Conservation (phyloP, 2,888 invertebrate species). For the Conomelus anceps region DNA sequence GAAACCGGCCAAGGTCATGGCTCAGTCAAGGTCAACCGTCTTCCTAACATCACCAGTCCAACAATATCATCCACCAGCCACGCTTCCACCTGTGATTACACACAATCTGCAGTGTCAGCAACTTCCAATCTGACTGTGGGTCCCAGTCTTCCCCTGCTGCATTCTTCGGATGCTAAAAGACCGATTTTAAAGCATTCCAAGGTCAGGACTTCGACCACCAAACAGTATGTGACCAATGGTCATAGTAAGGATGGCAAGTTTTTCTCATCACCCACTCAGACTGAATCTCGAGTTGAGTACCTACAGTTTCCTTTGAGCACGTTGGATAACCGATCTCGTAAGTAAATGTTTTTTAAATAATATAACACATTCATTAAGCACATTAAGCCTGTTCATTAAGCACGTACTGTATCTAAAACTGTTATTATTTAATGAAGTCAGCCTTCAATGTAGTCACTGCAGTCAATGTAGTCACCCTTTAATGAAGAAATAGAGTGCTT, state of each 20-base stretch:
- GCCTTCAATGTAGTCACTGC: too few relatives aligned
- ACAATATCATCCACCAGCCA: neutral
- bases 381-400: too few relatives aligned
- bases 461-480: too few relatives aligned
- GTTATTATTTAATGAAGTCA: too few relatives aligned
- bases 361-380: too few relatives aligned
- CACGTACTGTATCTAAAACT: too few relatives aligned
- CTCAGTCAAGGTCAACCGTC: too few relatives aligned
- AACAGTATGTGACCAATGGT: neutral
- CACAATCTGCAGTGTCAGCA: neutral
- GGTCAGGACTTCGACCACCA: neutral
- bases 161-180: neutral
- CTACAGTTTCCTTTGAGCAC: neutral
- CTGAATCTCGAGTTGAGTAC: neutral
- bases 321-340: neutral
- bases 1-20: too few relatives aligned
- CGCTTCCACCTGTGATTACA: neutral
- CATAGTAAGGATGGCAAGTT: neutral
- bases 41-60: neutral
- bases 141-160: neutral
- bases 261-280: neutral
- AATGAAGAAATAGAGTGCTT: too few relatives aligned
- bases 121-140: neutral
- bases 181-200: neutral
- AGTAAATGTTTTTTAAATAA: too few relatives aligned